Evolutionary conservation across 2,113 vertebrate species (phyloP).

Genomic region (Chloroceryle aenea): DNA sequence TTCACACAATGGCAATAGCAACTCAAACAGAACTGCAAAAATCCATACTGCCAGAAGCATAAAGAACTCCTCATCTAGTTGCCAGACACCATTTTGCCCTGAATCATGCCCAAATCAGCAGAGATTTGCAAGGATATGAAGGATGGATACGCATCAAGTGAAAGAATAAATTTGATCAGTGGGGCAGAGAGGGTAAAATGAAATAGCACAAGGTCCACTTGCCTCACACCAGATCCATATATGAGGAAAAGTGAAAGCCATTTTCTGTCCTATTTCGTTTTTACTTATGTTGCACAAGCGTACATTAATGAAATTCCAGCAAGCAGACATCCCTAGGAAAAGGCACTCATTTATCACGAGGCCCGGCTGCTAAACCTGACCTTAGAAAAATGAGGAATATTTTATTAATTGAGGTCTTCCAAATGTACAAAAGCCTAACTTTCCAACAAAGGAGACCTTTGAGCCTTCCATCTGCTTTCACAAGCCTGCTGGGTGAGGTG

Average conservation of each 20-base stretch:
- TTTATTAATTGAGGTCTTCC: slow-evolving; percentile 60
- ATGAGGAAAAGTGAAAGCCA: background rate
- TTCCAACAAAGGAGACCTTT: slow-evolving; percentile 28
- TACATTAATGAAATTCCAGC: slow-evolving; percentile 11
- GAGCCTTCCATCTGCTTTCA: background rate
- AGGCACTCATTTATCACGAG: background rate
- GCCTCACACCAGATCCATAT: background rate
- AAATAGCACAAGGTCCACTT: background rate
- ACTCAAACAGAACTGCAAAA: background rate
- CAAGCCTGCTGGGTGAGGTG: background rate
- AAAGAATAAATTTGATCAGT: background rate
- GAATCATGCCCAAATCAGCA: background rate
- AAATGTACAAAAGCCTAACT: background rate
- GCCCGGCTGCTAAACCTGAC: background rate
- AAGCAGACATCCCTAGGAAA: background rate
- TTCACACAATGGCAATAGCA: fast-evolving
- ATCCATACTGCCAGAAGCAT: background rate
- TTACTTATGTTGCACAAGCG: fast-evolving
- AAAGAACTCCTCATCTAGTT: background rate
- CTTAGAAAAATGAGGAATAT: slow-evolving; percentile 10
- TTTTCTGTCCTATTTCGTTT: background rate
- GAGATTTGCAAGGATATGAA: background rate
- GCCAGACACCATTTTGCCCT: background rate
- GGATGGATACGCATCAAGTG: background rate
- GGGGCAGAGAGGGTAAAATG: background rate